Evolutionary conservation across 2,113 vertebrate species (phyloP).

Genomic region (Muscicapa adusta): DNA sequence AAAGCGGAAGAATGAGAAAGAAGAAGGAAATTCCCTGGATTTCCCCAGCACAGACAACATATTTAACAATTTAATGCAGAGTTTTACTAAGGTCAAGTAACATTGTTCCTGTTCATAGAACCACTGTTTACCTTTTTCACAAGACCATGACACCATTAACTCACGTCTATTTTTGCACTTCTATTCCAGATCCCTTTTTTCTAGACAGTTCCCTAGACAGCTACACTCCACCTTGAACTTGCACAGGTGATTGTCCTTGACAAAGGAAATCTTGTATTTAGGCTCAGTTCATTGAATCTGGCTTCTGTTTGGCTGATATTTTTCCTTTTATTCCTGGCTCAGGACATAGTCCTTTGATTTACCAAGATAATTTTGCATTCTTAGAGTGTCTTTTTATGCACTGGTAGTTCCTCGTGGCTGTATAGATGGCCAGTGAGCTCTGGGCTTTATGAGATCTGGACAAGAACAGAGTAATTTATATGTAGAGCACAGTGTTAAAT

Average conservation of each 20-base stretch:
- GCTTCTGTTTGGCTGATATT: not conserved
- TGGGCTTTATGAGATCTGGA: not conserved
- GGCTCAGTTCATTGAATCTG: not conserved
- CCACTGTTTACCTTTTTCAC: not conserved
- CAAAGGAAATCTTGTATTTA: not conserved
- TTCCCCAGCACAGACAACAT: not conserved
- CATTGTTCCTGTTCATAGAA: not conserved
- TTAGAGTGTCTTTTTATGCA: not conserved
- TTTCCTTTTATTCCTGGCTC: rapidly evolving
- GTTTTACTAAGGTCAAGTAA: not conserved
- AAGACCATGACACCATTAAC: rapidly evolving
- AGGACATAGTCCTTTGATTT: not conserved
- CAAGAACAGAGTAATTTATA: not conserved
- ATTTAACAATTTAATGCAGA: not conserved
- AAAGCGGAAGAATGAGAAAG: not conserved
- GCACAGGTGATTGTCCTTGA: not conserved
- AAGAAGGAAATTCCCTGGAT: not conserved
- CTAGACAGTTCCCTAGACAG: not conserved
- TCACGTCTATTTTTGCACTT: rapidly evolving
- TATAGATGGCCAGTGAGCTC: not conserved
- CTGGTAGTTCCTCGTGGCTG: not conserved
- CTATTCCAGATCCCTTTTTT: not conserved
- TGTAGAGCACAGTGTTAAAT: not conserved
- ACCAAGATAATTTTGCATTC: not conserved
- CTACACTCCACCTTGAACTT: not conserved